Evolutionary conservation across 2,888 invertebrate genomes (phyloP).

Genomic region (Macrosoma leucophasiata): DNA sequence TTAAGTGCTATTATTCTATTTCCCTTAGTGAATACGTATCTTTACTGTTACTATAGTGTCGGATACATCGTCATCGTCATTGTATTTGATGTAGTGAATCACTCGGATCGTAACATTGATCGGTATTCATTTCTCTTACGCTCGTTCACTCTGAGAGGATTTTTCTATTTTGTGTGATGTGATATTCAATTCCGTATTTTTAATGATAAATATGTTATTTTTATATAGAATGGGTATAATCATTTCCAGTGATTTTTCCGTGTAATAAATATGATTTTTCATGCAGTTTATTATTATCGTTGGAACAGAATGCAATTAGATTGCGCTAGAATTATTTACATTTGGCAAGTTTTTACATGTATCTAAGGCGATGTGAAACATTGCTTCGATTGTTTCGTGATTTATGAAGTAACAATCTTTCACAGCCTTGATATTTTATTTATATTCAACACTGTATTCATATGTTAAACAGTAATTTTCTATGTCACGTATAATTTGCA

Average conservation of each 20-base stretch:
- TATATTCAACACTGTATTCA: conserved; percentile 32
- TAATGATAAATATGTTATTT: conserved; percentile 51
- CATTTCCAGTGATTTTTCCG: conserved; percentile 47
- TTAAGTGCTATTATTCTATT: conserved; percentile 70
- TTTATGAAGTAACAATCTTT: conserved; percentile 32
- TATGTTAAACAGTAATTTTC: conserved; percentile 46
- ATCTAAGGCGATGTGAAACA: conserved; percentile 56
- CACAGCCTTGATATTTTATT: conserved; percentile 14
- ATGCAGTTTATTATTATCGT: conserved; percentile 27
- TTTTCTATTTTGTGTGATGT: conserved; percentile 69
- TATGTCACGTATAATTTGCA: conserved; percentile 62
- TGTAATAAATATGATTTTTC: conserved; percentile 36
- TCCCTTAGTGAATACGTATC: conserved; percentile 69
- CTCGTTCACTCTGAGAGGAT: conserved; percentile 48
- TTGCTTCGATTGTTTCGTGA: conserved; percentile 46
- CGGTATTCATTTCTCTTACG: conserved; percentile 10
- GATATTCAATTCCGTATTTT: conserved; percentile 68
- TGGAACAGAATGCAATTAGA: conserved; percentile 60
- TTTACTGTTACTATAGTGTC: conserved; percentile 41
- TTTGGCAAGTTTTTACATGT: conserved; percentile 33
- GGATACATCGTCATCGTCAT: no score
- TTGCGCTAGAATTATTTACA: conserved; percentile 64
- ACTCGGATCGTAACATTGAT: conserved; percentile 9
- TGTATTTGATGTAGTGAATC: no score
- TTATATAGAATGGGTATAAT: conserved; percentile 40